These are phyloP conservation scores for Pedionomus torquatus DNA, from an alignment of 2,113 vertebrate genomes.

Conservation along the genomic window DNA sequence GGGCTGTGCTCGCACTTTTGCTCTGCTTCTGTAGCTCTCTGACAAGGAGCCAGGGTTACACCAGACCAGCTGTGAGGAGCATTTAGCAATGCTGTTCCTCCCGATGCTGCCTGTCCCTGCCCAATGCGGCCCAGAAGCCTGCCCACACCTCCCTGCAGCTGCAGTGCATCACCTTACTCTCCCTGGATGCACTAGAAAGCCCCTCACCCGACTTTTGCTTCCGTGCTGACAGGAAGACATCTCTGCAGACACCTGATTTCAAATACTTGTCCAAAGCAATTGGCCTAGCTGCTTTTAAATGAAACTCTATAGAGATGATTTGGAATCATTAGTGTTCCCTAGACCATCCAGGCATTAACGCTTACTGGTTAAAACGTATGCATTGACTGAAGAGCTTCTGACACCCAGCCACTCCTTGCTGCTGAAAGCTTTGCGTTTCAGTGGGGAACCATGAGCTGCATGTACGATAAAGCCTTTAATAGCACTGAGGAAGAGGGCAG, in stretches of 20 bases:
- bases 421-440: constrained; percentile 13
- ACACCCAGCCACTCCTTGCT: not conserved
- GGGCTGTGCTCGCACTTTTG: not conserved
- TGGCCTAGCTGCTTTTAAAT: constrained; percentile 12
- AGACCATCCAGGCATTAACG: not conserved
- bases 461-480: constrained; percentile 3
- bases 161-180: not conserved
- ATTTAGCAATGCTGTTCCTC: not conserved
- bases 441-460: not conserved
- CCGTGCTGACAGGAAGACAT: not conserved
- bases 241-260: not conserved
- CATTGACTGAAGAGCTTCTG: not conserved
- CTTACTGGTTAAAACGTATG: not conserved
- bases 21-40: not conserved
- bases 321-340: not conserved
- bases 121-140: not conserved
- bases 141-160: not conserved
- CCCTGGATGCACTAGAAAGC: not conserved
- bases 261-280: not conserved
- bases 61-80: not conserved
- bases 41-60: not conserved
- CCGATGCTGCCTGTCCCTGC: not conserved
- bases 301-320: not conserved
- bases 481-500: not conserved
- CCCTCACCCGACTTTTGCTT: not conserved